Percentiles rank a stretch among this genome's conserved stretches.
These are phyloP conservation scores for Tiliqua scincoides DNA, from an alignment of 2,113 vertebrate genomes.

Conservation along the genomic window DNA sequence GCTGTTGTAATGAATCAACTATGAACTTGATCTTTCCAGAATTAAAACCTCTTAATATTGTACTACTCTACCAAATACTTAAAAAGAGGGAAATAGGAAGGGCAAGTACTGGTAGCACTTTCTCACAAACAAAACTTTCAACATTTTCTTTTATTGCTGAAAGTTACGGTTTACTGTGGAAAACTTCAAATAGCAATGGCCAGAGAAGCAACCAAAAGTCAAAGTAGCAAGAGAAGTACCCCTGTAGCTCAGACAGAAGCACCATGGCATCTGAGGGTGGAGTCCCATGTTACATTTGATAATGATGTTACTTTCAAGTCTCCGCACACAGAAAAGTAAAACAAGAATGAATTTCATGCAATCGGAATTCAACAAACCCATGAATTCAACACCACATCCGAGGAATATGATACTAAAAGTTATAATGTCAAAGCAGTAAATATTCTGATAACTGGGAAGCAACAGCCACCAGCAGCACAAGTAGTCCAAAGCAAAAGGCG, in stretches of 20 bases:
- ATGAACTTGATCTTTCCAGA: not conserved
- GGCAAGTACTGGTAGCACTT: not conserved
- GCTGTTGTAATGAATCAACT: conserved; percentile 4
- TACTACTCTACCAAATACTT: not conserved
- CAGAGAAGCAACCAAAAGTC: not conserved
- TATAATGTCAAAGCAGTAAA: not conserved
- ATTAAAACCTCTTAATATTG: not conserved
- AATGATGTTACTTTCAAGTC: not conserved
- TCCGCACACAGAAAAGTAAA: not conserved
- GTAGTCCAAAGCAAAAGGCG: not conserved
- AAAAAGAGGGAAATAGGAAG: not conserved
- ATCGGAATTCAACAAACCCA: not conserved
- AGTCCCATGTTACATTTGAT: not conserved
- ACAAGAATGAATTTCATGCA: not conserved
- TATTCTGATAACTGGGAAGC: not conserved
- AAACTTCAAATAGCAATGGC: not conserved
- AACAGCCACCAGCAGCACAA: not conserved
- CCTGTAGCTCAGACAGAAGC: not conserved
- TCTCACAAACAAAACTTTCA: not conserved
- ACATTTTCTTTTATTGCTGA: not conserved
- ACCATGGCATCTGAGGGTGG: not conserved
- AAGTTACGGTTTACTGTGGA: not conserved
- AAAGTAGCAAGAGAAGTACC: not conserved
- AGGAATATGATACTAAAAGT: not conserved
- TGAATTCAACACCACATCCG: not conserved